Conservation (phyloP, 2,113 vertebrate genomes). For the Pachycephala philippinensis region DNA sequence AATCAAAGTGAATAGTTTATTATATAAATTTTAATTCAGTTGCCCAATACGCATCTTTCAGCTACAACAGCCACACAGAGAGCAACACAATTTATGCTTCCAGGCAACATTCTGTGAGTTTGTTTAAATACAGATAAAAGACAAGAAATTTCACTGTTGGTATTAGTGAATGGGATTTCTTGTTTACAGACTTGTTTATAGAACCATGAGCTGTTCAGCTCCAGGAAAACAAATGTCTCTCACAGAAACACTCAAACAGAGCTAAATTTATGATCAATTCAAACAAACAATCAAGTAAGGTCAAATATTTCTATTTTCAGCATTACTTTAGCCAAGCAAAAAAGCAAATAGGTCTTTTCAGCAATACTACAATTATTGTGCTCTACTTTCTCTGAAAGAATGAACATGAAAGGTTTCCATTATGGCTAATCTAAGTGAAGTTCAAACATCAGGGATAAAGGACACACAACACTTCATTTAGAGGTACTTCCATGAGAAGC, state of each 20-base stretch:
- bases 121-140: neutral
- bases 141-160: neutral
- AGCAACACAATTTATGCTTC: neutral
- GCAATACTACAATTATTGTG: neutral
- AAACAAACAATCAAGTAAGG: neutral
- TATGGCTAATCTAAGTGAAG: neutral
- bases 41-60: neutral
- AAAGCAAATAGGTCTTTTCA: neutral
- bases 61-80: neutral
- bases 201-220: neutral
- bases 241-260: neutral
- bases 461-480: neutral
- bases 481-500: neutral
- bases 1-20: neutral
- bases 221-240: neutral
- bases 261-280: neutral
- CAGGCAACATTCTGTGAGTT: neutral
- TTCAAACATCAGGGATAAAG: neutral
- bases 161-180: neutral
- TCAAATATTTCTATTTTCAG: neutral
- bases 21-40: neutral
- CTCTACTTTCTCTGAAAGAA: slow-evolving; percentile 1
- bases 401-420: neutral
- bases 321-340: neutral
- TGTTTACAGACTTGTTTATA: neutral